phyloP scores from a whole-genome alignment of 1,140 invertebrate genomes.

The Megalonaias nervosa region DNA sequence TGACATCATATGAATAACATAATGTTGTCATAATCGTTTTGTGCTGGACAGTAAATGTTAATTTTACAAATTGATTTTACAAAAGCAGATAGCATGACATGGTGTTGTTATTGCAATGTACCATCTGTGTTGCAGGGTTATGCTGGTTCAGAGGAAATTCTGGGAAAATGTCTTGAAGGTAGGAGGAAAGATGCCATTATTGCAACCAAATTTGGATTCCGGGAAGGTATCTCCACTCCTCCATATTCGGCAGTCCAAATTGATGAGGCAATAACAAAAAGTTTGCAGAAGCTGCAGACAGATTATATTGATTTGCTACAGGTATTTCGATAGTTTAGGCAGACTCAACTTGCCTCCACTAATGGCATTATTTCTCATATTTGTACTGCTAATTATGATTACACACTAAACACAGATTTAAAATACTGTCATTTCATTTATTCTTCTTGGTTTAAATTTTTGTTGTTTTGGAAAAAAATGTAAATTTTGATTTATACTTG shows the following conservation, averaged over 20 bases:
- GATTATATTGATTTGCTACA: constrained; percentile 65
- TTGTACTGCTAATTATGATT: too few relatives aligned
- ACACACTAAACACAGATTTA: too few relatives aligned
- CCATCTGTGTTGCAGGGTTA: constrained; percentile 56
- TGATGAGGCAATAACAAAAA: constrained; percentile 57
- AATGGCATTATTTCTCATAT: too few relatives aligned
- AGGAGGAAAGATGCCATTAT: constrained; percentile 60
- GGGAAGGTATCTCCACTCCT: constrained; percentile 53
- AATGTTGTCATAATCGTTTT: too few relatives aligned
- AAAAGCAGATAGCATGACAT: too few relatives aligned
- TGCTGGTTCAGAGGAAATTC: constrained; percentile 62
- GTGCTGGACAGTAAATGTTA: background rate
- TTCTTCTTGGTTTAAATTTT: too few relatives aligned
- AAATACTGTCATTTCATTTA: too few relatives aligned
- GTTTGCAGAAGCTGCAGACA: constrained; percentile 59
- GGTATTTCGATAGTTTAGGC: constrained; percentile 56
- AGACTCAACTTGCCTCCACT: constrained; percentile 53
- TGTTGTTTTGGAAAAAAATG: too few relatives aligned
- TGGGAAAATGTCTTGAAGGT: constrained; percentile 60
- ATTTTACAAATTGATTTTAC: too few relatives aligned
- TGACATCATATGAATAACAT: too few relatives aligned
- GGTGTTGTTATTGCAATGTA: background rate
- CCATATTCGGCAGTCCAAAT: constrained; percentile 63
- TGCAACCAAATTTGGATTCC: constrained; percentile 68
- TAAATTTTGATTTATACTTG: too few relatives aligned